Base-by-base conservation (phyloP, 1,140 invertebrate species). In the Meloidogyne floridensis region DNA sequence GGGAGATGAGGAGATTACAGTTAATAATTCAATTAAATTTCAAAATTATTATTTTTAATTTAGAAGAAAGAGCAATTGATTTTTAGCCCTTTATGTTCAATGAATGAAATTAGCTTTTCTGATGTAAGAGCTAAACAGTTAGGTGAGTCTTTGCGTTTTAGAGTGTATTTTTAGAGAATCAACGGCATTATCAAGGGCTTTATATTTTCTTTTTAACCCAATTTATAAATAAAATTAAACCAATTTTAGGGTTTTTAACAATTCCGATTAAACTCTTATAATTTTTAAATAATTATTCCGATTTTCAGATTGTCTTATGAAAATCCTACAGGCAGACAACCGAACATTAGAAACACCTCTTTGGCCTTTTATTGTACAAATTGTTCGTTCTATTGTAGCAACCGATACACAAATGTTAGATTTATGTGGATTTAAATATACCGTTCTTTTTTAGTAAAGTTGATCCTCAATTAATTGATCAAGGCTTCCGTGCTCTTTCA, bases 121-220 rank as follows among this genome's bases (percentile, higher is more conserved):
- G 96, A 99, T 92, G 96, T 98, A 15, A 92, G 96, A 82, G 95
- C 96, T 88, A 93, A 95, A 77, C 97, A 98, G 91, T 91, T 99
- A 81, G 77, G 75, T 77, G 15, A 18, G 32, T 59, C 5, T 15
- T 51, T 76, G 8, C 0, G 4, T 15, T 11, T 76, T 32, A 32
- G 2, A 32, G 32, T 32, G 2, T 2, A 32, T 32, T 32, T 32
- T 32, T 32, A 32, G 32, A 32, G 32, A 32, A 32, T 32, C 32
- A 32, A 32, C 32, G 32, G 32, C 2, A 32, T 32, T 32, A 32
- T 32, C 2, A 32, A 32, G 32, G 32, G 32, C 32, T 32, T 32
- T 32, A 32, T 32, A 32, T 32, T 32, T 32, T 32, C 32, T 32
- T 20, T 20, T 20, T 20, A 20, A 20, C 20, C 20, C 20, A 32